A percentile compares a stretch with the other conserved stretches of the same genome.
Conservation (phyloP, 2,888 invertebrate genomes). For the Onthophagus sagittarius region DNA sequence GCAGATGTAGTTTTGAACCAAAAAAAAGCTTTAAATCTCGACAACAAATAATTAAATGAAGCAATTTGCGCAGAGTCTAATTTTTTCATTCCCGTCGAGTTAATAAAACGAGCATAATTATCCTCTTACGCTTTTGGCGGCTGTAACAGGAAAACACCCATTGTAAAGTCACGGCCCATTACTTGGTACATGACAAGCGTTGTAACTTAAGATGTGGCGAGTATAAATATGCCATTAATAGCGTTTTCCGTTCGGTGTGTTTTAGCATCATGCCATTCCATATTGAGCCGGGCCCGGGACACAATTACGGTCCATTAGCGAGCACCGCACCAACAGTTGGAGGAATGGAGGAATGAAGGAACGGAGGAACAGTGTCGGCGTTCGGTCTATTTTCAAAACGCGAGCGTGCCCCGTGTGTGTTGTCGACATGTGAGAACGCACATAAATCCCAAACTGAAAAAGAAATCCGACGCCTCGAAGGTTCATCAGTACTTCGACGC, state of each 20-base stretch:
- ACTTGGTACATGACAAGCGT: background rate
- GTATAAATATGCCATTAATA: background rate
- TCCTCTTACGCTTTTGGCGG: background rate
- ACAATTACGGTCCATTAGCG: constrained; percentile 9
- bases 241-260: background rate
- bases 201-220: background rate
- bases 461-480: constrained; percentile 13
- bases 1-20: no score
- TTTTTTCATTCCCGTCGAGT: background rate
- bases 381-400: constrained; percentile 11
- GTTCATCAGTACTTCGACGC: constrained; percentile 23
- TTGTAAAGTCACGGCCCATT: background rate
- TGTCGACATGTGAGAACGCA: constrained; percentile 15
- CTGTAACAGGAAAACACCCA: background rate
- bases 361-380: constrained; percentile 11
- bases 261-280: background rate
- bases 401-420: background rate
- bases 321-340: background rate
- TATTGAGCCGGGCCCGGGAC: background rate
- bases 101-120: background rate
- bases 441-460: constrained; percentile 12
- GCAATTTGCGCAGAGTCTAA: background rate
- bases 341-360: no score
- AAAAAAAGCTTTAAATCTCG: no score
- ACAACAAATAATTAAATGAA: background rate